Conservation (phyloP, 1,140 invertebrate genomes). For the Steinernema khuongi region DNA sequence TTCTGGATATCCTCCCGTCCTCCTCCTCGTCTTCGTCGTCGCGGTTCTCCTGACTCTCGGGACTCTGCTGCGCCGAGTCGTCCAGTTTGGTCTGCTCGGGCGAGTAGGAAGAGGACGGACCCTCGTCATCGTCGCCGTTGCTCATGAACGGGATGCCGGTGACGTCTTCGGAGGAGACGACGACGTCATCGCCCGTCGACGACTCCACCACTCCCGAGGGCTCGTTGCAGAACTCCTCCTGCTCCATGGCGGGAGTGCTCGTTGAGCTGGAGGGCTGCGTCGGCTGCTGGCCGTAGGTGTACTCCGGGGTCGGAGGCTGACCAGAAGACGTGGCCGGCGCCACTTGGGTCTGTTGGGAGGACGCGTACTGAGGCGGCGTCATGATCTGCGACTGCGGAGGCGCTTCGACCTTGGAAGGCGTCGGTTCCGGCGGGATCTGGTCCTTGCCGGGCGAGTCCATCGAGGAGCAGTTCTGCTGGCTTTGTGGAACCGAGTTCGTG, state of each 20-base stretch:
- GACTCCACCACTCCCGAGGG: not conserved
- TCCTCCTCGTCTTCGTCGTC: not conserved
- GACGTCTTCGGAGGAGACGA: not conserved
- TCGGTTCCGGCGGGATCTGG: constrained; percentile 45
- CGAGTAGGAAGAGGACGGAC: not conserved
- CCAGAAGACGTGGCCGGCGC: not conserved
- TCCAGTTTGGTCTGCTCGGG: not conserved
- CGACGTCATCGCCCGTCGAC: not conserved
- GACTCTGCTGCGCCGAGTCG: not conserved
- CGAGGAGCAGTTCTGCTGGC: not conserved
- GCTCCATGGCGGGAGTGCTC: not conserved
- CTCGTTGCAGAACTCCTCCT: not conserved
- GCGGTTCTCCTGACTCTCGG: not conserved
- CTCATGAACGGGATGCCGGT: not conserved
- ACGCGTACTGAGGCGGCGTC: not conserved
- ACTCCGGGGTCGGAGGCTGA: not conserved
- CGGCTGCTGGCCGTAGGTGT: not conserved
- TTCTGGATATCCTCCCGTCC: not conserved
- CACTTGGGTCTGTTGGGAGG: not conserved
- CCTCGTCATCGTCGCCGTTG: not conserved
- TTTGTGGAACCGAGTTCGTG: constrained; percentile 11
- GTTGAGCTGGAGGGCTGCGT: constrained; percentile 21
- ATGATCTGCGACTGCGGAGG: constrained; percentile 6
- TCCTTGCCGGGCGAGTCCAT: constrained; percentile 31
- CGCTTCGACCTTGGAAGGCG: constrained; percentile 30